Base-by-base conservation (phyloP, 2,113 vertebrate genomes). In the Symphodus melops region DNA sequence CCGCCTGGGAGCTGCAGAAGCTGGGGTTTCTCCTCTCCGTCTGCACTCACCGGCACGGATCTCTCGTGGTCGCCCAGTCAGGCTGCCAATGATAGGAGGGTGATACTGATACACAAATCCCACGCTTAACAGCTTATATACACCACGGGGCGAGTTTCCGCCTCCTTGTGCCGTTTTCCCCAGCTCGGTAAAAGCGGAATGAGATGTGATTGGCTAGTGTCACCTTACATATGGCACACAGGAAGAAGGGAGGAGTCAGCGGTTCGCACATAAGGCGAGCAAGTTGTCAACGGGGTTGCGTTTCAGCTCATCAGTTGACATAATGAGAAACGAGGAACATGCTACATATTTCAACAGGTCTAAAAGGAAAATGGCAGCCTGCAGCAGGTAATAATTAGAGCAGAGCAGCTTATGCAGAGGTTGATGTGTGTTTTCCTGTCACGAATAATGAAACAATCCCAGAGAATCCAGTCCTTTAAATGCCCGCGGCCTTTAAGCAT, bases 121-220 rank as follows among this genome's bases (percentile, higher is more conserved):
- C 86, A 85, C 59, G 80, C 74, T 85, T 65, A 67, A 54, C 65
- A 2, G 67, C 37, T 75, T 90, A 83, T 93, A 94, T 94, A 91
- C 77, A 28, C 44, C 46, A 56, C 53, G 6, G 6, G 13, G 21
- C 3, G 36, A 54, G 68, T 60, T 79, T 79, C 89, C 91, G 79
- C 91, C 92, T 85, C 77, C 75, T 68, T 36, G 44, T 20, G 14
- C 71, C n/a, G 51, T 61, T 67, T 72, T 36, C 14, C 51, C 12
- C 39, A 21, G 59, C 71, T 17, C 49, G 72, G 81, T 68, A 53
- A 61, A 83, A 85, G 89, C 92, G 91, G 86, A 92, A 87, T 75
- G 71, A 79, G 73, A 77, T 21, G 70, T 84, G 92, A 94, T 94
- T 95, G 94, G 94, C 83, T 83, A 75, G 64, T 87, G 82, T 86